Evolutionary conservation across 2,888 invertebrate species (phyloP), one percentile per base, ranked within the genome.

Genomic region (Netelia fuscicornis): DNA sequence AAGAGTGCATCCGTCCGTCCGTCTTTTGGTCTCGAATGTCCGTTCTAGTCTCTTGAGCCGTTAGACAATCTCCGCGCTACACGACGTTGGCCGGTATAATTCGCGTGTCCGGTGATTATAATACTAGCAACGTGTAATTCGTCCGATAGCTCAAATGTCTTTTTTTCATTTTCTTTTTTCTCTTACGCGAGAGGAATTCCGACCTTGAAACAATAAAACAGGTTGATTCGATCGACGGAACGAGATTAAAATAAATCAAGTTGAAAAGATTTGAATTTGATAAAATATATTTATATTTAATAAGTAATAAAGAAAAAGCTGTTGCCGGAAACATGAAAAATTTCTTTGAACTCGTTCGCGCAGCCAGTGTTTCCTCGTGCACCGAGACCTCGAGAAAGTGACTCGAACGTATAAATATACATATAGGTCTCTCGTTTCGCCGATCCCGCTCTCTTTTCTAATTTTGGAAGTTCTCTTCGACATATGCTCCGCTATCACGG

Each of bases 31-130:
- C 30, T 64, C 13, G 54, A 52, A 23, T 52, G 30, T 54, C 48
- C 62, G 52, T 62, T 42, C 54, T 48, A 60, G 20, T n/a, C 68
- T 23, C 48, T 48, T 42, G 58, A 52, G 65, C 68, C 72, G 67
- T 62, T 74, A 67, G 68, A 67, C 75, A 62, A 74, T 68, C 67
- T 62, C 30, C 23, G 77, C 54, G 11, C 48, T 64, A 60, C 77
- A 65, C 67, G 30, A 65, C 84, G 70, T 82, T 58, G 75, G 78
- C 64, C 83, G 80, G 88, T 90, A 89, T 71, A 77, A 82, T 90
- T 90, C 89, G 87, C 88, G 86, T 86, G 89, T 90, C 90, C 89
- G 88, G 89, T 89, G 89, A 91, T 91, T 91, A 91, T 85, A 89
- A 89, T 88, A 71, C 54, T 25, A 1, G 37, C 11, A 17, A 23